These are phyloP conservation scores for Sphenodon punctatus DNA, from an alignment of 2,797 vertebrate genomes.

Conservation along the genomic window DNA sequence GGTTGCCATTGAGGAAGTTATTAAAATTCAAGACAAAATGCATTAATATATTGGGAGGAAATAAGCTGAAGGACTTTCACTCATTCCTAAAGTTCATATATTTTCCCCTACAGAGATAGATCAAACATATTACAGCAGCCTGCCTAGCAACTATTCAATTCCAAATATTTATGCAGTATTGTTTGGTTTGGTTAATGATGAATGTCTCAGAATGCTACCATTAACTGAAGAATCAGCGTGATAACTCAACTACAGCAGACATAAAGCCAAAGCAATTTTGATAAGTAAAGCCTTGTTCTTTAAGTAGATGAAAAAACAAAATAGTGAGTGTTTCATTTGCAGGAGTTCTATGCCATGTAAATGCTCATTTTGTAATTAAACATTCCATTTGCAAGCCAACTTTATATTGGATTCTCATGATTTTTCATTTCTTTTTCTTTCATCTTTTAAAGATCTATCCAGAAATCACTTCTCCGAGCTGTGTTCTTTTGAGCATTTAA, in stretches of 20 bases:
- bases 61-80: conserved; percentile 28
- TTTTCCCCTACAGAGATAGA: conserved; percentile 39
- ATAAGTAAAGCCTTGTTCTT: conserved; percentile 23
- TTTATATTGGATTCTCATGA: accelerated
- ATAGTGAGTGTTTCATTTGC: background rate
- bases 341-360: background rate
- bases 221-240: conserved; percentile 15
- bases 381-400: background rate
- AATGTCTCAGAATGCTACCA: conserved; percentile 23
- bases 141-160: conserved; percentile 39
- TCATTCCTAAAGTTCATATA: conserved; percentile 48
- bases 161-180: background rate
- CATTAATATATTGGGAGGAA: background rate
- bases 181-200: conserved; percentile 38
- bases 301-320: background rate
- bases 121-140: conserved; percentile 30
- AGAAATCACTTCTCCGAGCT: background rate
- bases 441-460: background rate
- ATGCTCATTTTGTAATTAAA: background rate
- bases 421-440: background rate
- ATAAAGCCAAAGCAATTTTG: conserved; percentile 32
- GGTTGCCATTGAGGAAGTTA: background rate
- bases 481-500: background rate
- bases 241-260: conserved; percentile 31
- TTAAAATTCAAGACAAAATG: conserved; percentile 40